These are phyloP conservation scores for Saccostrea glomerata DNA, from an alignment of 1,140 invertebrate species.

Conservation along the genomic window DNA sequence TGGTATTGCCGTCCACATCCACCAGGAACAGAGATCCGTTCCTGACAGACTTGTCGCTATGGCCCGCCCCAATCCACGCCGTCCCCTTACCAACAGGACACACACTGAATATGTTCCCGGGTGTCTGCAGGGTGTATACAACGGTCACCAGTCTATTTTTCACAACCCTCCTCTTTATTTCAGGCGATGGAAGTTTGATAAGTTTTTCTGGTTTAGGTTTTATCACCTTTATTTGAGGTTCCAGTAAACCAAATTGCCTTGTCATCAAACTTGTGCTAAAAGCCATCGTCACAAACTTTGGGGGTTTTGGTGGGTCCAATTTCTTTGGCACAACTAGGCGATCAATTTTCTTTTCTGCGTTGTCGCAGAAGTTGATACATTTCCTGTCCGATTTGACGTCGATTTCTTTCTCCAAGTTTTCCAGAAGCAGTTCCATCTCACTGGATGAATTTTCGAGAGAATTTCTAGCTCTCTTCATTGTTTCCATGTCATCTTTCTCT, in stretches of 20 bases:
- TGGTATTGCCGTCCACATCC: not conserved
- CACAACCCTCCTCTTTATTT: not conserved
- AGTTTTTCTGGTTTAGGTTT: not conserved
- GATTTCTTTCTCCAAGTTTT: constrained; percentile 2
- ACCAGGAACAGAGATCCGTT: not conserved
- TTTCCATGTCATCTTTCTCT: constrained; percentile 1
- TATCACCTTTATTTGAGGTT: not conserved
- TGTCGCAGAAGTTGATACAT: not conserved
- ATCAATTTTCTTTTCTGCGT: not conserved
- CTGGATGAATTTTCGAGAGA: not conserved
- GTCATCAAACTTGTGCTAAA: not conserved
- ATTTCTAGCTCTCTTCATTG: not conserved
- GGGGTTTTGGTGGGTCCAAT: not conserved
- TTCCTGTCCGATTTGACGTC: not conserved
- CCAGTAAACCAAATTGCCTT: not conserved
- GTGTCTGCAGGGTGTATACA: not conserved
- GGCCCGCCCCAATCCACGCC: not conserved
- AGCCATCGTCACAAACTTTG: not conserved
- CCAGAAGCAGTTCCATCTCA: not conserved
- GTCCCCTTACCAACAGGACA: not conserved
- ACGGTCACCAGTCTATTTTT: not conserved
- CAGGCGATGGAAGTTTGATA: not conserved
- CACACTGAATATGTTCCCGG: not conserved
- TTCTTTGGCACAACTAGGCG: not conserved
- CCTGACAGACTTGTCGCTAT: not conserved